Conservation (phyloP, 2,113 vertebrate genomes). For the Heterotilapia buettikoferi region DNA sequence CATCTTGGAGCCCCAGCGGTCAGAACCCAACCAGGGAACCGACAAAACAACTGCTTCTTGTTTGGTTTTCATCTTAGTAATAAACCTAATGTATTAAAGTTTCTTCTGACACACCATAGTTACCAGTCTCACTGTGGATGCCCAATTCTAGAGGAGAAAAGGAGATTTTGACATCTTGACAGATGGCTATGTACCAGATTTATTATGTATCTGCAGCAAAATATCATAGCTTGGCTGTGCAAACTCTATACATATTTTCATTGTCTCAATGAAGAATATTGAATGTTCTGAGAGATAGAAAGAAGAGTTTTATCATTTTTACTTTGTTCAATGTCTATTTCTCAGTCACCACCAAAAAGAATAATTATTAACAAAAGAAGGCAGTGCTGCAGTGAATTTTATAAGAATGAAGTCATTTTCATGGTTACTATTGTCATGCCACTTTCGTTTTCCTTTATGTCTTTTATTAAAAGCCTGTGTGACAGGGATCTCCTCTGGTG, state of each 20-base stretch:
- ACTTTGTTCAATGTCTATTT: neutral
- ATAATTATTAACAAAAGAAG: neutral
- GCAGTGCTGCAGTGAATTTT: neutral
- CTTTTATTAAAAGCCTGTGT: conserved; percentile 83
- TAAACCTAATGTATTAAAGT: neutral
- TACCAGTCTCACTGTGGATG: neutral
- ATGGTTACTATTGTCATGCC: conserved; percentile 73
- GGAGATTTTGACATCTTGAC: neutral
- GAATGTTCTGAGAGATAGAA: neutral
- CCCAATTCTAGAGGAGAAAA: neutral
- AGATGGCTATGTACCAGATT: neutral
- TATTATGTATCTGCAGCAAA: neutral
- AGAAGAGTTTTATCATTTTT: neutral
- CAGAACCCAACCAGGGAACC: fast-evolving
- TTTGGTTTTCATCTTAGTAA: neutral
- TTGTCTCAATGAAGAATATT: neutral
- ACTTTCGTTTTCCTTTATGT: conserved; percentile 86
- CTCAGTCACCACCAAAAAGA: neutral
- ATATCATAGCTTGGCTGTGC: neutral
- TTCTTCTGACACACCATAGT: neutral
- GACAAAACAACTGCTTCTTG: neutral
- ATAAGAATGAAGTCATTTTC: conserved; percentile 77
- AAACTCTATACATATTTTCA: neutral
- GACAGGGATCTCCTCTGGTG: conserved; percentile 85
- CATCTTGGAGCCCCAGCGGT: neutral